These are phyloP conservation scores for Hirtodrosophila cameraria DNA, from an alignment of 2,888 invertebrate genomes.

Conservation along the genomic window DNA sequence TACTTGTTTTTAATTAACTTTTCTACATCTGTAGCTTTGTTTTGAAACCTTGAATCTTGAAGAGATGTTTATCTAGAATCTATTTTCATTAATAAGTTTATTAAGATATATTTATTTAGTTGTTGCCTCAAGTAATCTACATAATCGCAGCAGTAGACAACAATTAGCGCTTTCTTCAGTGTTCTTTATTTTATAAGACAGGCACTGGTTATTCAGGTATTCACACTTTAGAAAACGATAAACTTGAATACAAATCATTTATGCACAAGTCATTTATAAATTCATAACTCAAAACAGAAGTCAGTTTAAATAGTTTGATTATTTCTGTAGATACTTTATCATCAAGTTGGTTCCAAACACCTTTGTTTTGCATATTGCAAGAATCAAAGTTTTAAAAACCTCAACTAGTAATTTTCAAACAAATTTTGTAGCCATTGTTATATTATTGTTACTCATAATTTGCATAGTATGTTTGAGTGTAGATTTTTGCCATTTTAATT, in stretches of 20 bases:
- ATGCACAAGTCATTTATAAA: constrained; percentile 31
- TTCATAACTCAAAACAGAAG: constrained; percentile 53
- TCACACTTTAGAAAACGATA: constrained; percentile 15
- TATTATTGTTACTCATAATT: constrained; percentile 37
- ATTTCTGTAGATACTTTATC: constrained; percentile 45
- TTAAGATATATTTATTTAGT: not conserved
- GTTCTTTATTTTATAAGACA: not conserved
- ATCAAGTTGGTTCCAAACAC: constrained; percentile 42
- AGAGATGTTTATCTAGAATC: too few species aligned
- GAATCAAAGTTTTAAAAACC: constrained; percentile 33
- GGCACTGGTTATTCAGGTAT: not conserved
- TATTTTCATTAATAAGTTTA: not conserved
- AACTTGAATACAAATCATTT: constrained; percentile 32
- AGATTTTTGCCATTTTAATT: constrained; percentile 45
- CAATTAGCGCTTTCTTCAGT: constrained; percentile 7
- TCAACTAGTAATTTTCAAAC: constrained; percentile 34
- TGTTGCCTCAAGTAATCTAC: not conserved
- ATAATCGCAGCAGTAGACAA: not conserved
- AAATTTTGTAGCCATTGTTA: constrained; percentile 41
- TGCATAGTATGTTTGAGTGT: constrained; percentile 54
- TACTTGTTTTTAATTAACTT: too few species aligned
- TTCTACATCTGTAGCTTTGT: too few species aligned
- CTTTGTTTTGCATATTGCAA: constrained; percentile 30
- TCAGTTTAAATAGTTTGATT: constrained; percentile 58
- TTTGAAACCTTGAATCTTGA: too few species aligned